Percentiles rank a stretch among this genome's conserved stretches.
phyloP scores from a whole-genome alignment of 2,888 invertebrate genomes.

The Apantesis nais region DNA sequence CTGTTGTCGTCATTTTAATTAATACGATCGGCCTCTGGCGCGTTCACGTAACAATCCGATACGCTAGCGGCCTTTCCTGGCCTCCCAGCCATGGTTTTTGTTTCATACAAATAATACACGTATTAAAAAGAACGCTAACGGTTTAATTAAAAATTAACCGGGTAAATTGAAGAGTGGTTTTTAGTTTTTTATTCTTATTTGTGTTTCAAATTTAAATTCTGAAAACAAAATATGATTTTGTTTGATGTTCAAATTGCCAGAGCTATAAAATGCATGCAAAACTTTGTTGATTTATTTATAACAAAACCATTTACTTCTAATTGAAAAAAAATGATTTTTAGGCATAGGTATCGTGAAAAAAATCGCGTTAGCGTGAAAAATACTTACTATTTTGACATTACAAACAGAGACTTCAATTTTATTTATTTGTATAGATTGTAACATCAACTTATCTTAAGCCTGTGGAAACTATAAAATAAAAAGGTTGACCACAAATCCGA shows the following conservation, averaged over 20 bases:
- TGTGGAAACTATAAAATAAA: constrained; percentile 3
- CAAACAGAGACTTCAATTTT: too few relatives aligned
- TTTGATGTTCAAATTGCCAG: too few relatives aligned
- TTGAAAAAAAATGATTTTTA: too few relatives aligned
- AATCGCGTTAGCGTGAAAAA: neutral
- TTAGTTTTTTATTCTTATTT: too few relatives aligned
- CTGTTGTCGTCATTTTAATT: constrained; percentile 47
- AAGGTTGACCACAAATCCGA: constrained; percentile 1
- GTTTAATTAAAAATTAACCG: neutral
- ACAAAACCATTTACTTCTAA: neutral
- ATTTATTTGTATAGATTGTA: too few relatives aligned
- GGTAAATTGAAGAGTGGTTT: neutral
- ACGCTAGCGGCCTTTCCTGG: neutral
- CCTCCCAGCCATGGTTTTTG: neutral
- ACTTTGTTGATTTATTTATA: too few relatives aligned
- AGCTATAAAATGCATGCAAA: too few relatives aligned
- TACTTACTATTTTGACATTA: too few relatives aligned
- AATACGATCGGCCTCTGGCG: constrained; percentile 33
- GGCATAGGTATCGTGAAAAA: too few relatives aligned
- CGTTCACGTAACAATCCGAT: neutral
- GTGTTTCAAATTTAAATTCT: too few relatives aligned
- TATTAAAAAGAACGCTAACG: neutral
- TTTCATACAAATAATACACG: neutral
- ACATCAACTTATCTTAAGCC: neutral
- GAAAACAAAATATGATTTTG: too few relatives aligned